A percentile compares a stretch with the other conserved stretches of the same genome.
phyloP scores from a whole-genome alignment of 2,797 vertebrate species.

The Sebastes melanostomus region DNA sequence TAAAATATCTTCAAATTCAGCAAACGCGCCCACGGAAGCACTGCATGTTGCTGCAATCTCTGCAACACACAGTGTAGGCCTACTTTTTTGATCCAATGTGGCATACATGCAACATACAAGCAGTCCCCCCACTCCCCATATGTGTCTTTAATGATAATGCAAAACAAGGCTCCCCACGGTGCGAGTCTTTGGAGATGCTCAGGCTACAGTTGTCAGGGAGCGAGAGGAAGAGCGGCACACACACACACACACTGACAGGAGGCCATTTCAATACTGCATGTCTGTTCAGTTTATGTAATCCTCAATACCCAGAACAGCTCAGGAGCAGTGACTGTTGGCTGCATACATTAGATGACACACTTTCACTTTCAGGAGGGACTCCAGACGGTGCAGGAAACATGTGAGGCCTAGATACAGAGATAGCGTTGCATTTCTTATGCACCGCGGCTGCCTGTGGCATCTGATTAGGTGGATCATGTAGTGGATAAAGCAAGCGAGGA shows the following conservation, averaged over 20 bases:
- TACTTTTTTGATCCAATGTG: conserved; percentile 37
- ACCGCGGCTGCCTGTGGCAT: not conserved
- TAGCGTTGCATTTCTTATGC: conserved; percentile 33
- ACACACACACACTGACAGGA: conserved; percentile 19
- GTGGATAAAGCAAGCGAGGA: conserved; percentile 1
- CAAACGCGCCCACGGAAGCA: conserved; percentile 1
- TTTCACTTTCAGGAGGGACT: conserved; percentile 74
- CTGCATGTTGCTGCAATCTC: not conserved
- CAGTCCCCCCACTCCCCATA: conserved; percentile 47
- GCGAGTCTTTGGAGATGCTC: conserved; percentile 64
- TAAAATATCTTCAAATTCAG: conserved; percentile 13
- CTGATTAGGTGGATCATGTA: conserved; percentile 21
- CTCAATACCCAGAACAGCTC: conserved; percentile 70
- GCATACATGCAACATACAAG: conserved; percentile 26
- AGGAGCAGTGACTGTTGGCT: conserved; percentile 69
- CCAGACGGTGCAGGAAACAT: conserved; percentile 67
- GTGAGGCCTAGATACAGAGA: conserved; percentile 71
- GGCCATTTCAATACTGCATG: conserved; percentile 60
- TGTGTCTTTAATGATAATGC: conserved; percentile 73
- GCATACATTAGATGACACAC: conserved; percentile 78
- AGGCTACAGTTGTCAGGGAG: conserved; percentile 74
- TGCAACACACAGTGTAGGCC: not conserved
- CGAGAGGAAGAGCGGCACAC: conserved; percentile 41
- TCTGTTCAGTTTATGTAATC: conserved; percentile 75
- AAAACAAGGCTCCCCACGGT: conserved; percentile 68